Evolutionary conservation across 2,888 invertebrate genomes (phyloP), one percentile per base, ranked within the genome.

Genomic region (Dermolepida albohirtum): DNA sequence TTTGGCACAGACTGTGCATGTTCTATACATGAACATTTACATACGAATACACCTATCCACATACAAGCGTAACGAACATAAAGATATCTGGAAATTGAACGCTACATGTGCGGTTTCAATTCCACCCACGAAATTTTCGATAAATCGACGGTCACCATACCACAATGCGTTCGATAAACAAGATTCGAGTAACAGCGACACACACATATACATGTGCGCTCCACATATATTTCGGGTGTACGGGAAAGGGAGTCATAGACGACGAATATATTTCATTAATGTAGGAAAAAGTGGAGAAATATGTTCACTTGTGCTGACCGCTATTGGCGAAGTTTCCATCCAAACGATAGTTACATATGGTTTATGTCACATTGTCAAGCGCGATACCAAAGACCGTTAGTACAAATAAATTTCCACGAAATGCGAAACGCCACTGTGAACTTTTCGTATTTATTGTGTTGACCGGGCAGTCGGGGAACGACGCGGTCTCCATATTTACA

Each of bases 251-350:
- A 44, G 14, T 17, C 47, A 29, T 16, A 44, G 22, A 47, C 59
- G 34, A 34, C 34, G 59, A 62, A 62, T 62, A 62, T 62, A 49
- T 62, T 62, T 62, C 49, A 62, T 62, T 62, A 62, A 62, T 49
- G 47, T 62, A 62, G 7, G 44, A 44, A 47, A 47, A 62, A 62
- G 11, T 47, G n/a, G 34, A 27, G 59, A 47, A 22, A 49, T 62
- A 62, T 34, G 47, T 47, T 59, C 59, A 29, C 59, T 47, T 62
- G 29, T 16, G 5, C 59, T 62, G 59, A 62, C 59, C 59, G n/a
- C 39, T 64, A 64, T 64, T 64, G 64, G 52, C 44, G 54, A 64
- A 64, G 64, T 64, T 64, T 64, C 52, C 14, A 64, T 52, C 44
- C 43, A 8, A 16, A 47, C 64, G 40, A 54, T 54, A 64, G 64